These are phyloP conservation scores for Morbakka virulenta DNA, from an alignment of 30 jellyfish, hydroid and myxozoan species.

Conservation along the genomic window DNA sequence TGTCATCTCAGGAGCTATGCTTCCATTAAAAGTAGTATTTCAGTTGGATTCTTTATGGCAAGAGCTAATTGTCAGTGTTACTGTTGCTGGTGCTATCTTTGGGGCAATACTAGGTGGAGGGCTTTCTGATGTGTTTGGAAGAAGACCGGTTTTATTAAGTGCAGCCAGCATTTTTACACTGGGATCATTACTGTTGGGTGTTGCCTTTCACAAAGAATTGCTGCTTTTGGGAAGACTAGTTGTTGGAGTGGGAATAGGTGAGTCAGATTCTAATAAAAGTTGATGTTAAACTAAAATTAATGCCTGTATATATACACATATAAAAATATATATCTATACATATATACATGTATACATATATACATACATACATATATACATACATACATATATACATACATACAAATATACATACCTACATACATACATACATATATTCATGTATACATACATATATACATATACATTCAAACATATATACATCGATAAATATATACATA, in stretches of 20 bases:
- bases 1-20: slow-evolving; percentile 93
- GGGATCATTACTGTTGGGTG: slow-evolving; percentile 82
- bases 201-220: slow-evolving; percentile 30
- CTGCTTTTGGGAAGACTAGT: slow-evolving; percentile 72
- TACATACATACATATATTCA: no score
- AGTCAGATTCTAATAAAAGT: no score
- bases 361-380: no score
- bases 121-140: slow-evolving; percentile 66
- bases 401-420: no score
- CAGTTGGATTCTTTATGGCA: slow-evolving; percentile 52
- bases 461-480: no score
- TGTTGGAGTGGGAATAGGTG: slow-evolving; percentile 95
- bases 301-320: no score
- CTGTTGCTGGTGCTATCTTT: slow-evolving; percentile 88
- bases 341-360: no score
- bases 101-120: slow-evolving; percentile 83
- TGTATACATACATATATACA: no score
- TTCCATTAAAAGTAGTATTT: slow-evolving; percentile 54
- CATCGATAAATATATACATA: no score
- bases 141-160: slow-evolving; percentile 44
- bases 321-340: no score
- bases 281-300: no score
- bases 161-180: slow-evolving; percentile 54
- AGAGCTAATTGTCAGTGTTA: slow-evolving; percentile 74
- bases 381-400: no score